Evolutionary conservation across 2,113 vertebrate genomes (phyloP), one percentile per base, ranked within the genome.

Genomic region (Desmodus rotundus): DNA sequence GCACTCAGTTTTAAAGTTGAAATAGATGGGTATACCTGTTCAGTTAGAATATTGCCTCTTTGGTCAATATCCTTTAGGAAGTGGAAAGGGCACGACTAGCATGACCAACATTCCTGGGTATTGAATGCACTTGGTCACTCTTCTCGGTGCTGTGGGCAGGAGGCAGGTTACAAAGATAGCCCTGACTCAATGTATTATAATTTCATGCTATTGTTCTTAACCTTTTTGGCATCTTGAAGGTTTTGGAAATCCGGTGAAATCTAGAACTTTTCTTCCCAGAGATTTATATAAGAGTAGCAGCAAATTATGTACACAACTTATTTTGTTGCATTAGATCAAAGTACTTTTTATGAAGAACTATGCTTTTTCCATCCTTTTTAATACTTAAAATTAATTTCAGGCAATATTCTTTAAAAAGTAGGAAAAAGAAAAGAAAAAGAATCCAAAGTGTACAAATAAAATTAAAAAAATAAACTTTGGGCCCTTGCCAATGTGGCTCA

Each of bases 321-420:
- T 56, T 93, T 89, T 43, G 54, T 78, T 52, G 24, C 54, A 84
- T n/a, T 91, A 41, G 63, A 31, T 96, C 52, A 84, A 93, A 87
- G 80, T 52, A 38, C 1, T 61, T 83, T 87, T 47, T 77, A 65
- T 83, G 65, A 36, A 77, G 7, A 94, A 94, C 41, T 11, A 3
- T 58, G 38, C 15, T 14, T 73, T 94, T 78, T 33, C 1, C 2
- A 52, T 74, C 11, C 43, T 65, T 41, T 70, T 90, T 72, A n/a
- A 31, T 13, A 12, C 28, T 6, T 5, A 83, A 95, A 95, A 76
- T 80, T 80, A 76, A 85, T 93, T 93, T 80, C 43, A 43, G 19
- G 3, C 11, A 93, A 38, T 68, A 43, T 31, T 76, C 50, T 63
- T 61, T 56, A 43, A 74, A 86, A 76, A 47, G 50, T 6, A 56